Conservation (phyloP, 2,797 vertebrate genomes). For the Phrynocephalus forsythii region DNA sequence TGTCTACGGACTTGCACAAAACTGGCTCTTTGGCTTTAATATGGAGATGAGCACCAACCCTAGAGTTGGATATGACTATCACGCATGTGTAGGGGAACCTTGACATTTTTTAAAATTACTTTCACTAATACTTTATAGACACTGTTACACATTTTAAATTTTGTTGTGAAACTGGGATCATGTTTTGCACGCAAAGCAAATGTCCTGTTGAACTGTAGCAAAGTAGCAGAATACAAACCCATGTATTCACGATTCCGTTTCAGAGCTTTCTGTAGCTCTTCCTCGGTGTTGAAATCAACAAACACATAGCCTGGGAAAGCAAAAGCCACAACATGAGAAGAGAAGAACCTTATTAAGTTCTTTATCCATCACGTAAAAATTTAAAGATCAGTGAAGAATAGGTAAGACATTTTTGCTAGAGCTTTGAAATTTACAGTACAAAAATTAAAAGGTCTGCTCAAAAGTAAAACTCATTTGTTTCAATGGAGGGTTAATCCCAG, state of each 20-base stretch:
- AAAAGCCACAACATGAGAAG: neutral
- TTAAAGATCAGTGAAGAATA: slow-evolving; percentile 47
- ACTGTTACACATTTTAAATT: too few relatives aligned
- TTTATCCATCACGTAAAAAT: neutral
- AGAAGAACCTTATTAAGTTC: slow-evolving; percentile 35
- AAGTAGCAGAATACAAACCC: slow-evolving; percentile 76
- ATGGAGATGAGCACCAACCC: too few relatives aligned
- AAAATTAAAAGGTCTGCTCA: too few relatives aligned
- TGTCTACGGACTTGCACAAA: too few relatives aligned
- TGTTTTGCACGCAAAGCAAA: neutral
- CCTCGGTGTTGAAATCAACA: slow-evolving; percentile 89
- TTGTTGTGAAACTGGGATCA: too few relatives aligned
- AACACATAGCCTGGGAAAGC: slow-evolving; percentile 89
- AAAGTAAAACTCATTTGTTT: neutral
- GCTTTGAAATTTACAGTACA: neutral
- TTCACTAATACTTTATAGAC: too few relatives aligned
- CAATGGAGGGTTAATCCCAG: neutral
- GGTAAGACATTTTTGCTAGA: neutral
- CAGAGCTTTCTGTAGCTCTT: slow-evolving; percentile 89
- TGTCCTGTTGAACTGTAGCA: neutral
- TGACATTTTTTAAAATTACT: too few relatives aligned
- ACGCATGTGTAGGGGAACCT: too few relatives aligned
- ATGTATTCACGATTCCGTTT: slow-evolving; percentile 92
- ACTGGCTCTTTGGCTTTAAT: too few relatives aligned
- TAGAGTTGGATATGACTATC: too few relatives aligned